phyloP scores from a whole-genome alignment of 2,113 vertebrate genomes.

The Phasianus colchicus region DNA sequence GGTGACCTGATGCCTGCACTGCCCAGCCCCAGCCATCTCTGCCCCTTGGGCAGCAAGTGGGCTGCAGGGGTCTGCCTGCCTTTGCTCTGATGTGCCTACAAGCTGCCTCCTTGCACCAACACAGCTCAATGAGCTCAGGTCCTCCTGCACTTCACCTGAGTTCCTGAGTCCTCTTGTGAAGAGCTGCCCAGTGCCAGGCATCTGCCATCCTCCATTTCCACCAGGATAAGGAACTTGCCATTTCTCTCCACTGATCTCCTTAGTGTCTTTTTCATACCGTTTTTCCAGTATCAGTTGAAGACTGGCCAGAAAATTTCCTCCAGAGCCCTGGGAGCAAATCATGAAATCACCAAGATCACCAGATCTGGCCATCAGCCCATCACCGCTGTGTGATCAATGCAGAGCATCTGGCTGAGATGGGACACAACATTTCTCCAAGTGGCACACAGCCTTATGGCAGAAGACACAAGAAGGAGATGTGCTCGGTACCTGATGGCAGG shows the following conservation, averaged over 20 bases:
- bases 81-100: background rate
- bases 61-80: background rate
- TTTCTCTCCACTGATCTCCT: background rate
- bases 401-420: background rate
- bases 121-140: no score
- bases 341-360: no score
- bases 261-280: background rate
- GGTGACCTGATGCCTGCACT: no score
- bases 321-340: background rate
- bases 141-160: fast-evolving
- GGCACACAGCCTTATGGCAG: background rate
- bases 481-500: background rate
- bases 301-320: background rate
- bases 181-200: background rate
- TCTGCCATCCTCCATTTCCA: background rate
- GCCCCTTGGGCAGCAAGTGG: background rate
- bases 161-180: background rate
- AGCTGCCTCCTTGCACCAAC: background rate
- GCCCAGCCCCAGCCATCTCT: no score
- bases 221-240: background rate
- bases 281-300: background rate
- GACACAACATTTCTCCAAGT: background rate
- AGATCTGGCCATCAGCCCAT: no score
- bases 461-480: fast-evolving
- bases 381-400: background rate